Conservation (phyloP, 2,888 invertebrate species). For the Parnassius glacialis region DNA sequence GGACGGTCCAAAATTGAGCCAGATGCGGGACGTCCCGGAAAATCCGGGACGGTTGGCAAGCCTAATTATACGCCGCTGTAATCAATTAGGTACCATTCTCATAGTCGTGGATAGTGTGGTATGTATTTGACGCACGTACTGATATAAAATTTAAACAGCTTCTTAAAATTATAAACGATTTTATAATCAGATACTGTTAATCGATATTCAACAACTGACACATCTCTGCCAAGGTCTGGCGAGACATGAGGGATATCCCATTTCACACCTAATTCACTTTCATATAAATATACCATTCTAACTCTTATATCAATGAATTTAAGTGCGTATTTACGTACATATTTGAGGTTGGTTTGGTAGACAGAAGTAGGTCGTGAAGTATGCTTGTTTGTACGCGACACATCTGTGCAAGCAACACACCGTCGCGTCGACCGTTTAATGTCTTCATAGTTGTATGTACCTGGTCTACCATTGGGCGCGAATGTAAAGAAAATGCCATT, state of each 20-base stretch:
- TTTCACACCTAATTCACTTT: constrained; percentile 1
- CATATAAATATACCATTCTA: constrained; percentile 3
- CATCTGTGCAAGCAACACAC: constrained; percentile 32
- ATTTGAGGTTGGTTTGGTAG: not conserved
- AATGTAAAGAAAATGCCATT: not conserved
- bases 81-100: no score
- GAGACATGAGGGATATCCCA: constrained; percentile 2
- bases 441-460: constrained; percentile 6
- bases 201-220: not conserved
- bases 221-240: constrained; percentile 17
- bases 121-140: no score
- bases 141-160: no score
- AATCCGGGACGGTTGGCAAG: no score
- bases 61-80: no score
- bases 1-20: no score
- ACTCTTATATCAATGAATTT: not conserved
- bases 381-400: constrained; percentile 26
- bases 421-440: constrained; percentile 12
- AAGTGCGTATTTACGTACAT: constrained; percentile 5
- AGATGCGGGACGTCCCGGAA: no score
- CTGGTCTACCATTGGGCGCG: not conserved
- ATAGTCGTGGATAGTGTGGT: no score
- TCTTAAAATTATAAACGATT: no score
- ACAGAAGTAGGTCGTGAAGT: constrained; percentile 27
- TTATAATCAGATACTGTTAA: not conserved